phyloP scores from a whole-genome alignment of 2,888 invertebrate species.

The Bugulina stolonifera region DNA sequence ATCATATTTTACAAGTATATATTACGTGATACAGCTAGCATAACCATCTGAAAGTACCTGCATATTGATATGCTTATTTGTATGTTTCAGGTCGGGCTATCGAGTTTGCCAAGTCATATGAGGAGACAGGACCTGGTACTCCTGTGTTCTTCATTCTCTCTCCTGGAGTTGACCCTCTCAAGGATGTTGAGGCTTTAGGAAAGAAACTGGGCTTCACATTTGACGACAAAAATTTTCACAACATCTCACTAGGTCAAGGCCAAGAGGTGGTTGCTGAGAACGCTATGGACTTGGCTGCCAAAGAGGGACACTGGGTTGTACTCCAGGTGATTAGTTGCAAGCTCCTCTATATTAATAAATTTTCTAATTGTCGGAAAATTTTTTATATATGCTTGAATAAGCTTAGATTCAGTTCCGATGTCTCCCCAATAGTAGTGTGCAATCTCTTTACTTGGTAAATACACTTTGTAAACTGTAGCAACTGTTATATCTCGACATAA shows the following conservation, averaged over 20 bases:
- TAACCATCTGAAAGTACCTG: no score
- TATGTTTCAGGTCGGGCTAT: constrained; percentile 66
- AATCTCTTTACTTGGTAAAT: no score
- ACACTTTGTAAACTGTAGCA: no score
- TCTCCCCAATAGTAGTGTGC: no score
- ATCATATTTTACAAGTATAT: no score
- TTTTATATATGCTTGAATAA: no score
- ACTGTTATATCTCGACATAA: no score
- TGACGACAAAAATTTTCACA: constrained; percentile 79
- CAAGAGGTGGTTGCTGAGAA: constrained; percentile 89
- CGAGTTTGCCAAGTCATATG: constrained; percentile 86
- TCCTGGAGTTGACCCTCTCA: constrained; percentile 91
- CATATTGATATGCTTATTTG: no score
- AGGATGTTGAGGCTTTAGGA: constrained; percentile 87
- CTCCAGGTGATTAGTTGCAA: constrained; percentile 67
- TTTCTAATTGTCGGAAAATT: no score
- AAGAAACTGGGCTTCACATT: constrained; percentile 74
- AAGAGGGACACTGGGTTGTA: constrained; percentile 89
- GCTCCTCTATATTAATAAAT: no score
- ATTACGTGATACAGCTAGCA: no score
- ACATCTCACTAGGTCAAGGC: constrained; percentile 87
- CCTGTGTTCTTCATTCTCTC: constrained; percentile 94
- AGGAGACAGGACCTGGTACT: constrained; percentile 85
- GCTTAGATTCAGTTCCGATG: no score
- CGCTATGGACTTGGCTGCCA: constrained; percentile 80